Evolutionary conservation across 2,113 vertebrate genomes (phyloP), one percentile per base, ranked within the genome.

Genomic region (Ranitomeya variabilis): DNA sequence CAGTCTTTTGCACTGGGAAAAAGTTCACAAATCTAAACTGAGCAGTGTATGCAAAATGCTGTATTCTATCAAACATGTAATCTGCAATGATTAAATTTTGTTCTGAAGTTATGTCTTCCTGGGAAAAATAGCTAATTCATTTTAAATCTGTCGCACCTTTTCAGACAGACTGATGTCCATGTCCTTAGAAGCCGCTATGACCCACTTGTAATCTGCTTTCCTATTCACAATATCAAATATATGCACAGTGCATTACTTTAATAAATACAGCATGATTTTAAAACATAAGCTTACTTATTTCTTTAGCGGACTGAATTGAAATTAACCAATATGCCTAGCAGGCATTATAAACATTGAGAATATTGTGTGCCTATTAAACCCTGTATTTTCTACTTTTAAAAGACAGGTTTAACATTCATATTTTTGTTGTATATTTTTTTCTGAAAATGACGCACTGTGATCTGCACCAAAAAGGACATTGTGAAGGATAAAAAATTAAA

Each of bases 151-250:
- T 85, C 52, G 26, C 4, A 73, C 52, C 21, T 57, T 55, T 76
- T 51, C 76, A 74, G 60, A 83, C 80, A 13, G 55, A 26, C 23
- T 23, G 66, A 67, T 4, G 21, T 14, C 66, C 66, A 85, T 73
- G 83, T 85, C 83, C 52, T 85, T 23, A 60, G 55, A 85, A 85
- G 52, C 23, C 83, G 74, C 51, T 12, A 69, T 74, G 83, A 85
- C 83, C 69, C 83, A 74, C 67, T 74, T 85, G 69, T 71, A 54
- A 84, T 66, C 59, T 45, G 66, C 18, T 82, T 66, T 82, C 18
- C 59, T 64, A 82, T 82, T 82, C 80, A 51, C 59, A 82, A 62
- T 64, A 12, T n/a, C 12, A 82, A 82, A 31, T 82, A 14, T 82
- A 31, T 31, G 60, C 21, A 55, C 19, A 79, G n/a, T 55, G 11